These are phyloP conservation scores for Chrysogorgia sp. DNA, from an alignment of 92 coral and sea anemone species.

Conservation along the genomic window DNA sequence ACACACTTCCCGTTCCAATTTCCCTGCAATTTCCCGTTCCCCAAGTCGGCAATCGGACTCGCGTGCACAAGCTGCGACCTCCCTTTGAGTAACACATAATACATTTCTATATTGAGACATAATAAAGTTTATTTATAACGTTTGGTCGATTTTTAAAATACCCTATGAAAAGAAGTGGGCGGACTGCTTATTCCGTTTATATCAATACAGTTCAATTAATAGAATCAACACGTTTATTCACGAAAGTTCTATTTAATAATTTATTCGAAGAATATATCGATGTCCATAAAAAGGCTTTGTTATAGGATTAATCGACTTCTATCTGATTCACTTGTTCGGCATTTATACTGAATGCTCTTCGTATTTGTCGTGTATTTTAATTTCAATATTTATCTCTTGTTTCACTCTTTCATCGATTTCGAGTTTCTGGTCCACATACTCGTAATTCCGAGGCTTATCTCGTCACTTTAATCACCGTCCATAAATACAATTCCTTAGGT, in stretches of 20 bases:
- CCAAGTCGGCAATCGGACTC: too few relatives aligned
- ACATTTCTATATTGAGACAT: neutral
- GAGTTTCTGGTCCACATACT: constrained; percentile 2
- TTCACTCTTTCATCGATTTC: constrained; percentile 13
- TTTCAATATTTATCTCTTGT: neutral
- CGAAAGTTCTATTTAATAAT: neutral
- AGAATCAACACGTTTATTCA: neutral
- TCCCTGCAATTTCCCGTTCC: too few relatives aligned
- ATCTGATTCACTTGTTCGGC: too few relatives aligned
- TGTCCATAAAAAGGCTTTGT: neutral
- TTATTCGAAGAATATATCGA: neutral
- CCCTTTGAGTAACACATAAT: neutral
- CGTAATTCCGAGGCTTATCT: neutral
- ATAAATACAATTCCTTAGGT: neutral
- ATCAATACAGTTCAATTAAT: neutral
- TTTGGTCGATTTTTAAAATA: neutral
- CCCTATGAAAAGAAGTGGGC: neutral
- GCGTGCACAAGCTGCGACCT: neutral
- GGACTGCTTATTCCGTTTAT: neutral
- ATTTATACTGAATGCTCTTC: too few relatives aligned
- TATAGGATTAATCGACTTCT: too few relatives aligned
- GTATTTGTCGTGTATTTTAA: too few relatives aligned
- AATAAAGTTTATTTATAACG: neutral
- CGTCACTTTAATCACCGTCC: constrained; percentile 1
- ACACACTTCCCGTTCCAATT: too few relatives aligned